Conservation (phyloP, 2,888 invertebrate genomes). For the Microplitis manilae region DNA sequence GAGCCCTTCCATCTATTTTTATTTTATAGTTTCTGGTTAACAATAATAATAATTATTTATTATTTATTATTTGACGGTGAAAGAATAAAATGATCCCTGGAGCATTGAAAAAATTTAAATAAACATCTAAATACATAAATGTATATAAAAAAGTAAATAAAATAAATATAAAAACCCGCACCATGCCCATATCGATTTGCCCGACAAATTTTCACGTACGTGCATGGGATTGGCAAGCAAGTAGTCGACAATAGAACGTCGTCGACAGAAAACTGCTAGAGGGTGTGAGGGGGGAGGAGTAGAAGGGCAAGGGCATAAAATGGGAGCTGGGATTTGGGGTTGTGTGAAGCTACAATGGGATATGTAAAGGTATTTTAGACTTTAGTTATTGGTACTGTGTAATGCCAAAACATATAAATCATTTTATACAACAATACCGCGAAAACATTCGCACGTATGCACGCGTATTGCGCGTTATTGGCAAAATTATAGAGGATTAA, state of each 20-base stretch:
- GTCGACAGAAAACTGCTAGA: conserved; percentile 15
- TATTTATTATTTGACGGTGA: no score
- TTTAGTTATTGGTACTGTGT: conserved; percentile 17
- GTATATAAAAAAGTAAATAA: neutral
- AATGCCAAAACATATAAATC: conserved; percentile 47
- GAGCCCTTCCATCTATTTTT: no score
- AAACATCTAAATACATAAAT: neutral
- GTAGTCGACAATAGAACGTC: conserved; percentile 34
- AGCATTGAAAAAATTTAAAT: neutral
- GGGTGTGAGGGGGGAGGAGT: conserved; percentile 8
- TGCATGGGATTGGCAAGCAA: conserved; percentile 38
- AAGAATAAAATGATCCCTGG: no score
- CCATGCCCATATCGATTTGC: conserved; percentile 45
- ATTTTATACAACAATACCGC: conserved; percentile 46
- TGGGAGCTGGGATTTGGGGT: neutral
- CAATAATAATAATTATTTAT: no score
- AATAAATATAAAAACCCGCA: neutral
- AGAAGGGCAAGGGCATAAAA: conserved; percentile 3
- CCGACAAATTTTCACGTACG: conserved; percentile 48
- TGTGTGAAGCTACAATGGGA: neutral
- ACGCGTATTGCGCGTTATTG: no score
- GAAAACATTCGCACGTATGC: conserved; percentile 36
- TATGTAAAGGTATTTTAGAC: conserved; percentile 23
- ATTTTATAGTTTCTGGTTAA: no score
- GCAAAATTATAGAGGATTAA: no score